Conservation (phyloP, 2,797 vertebrate species). For the Labroides dimidiatus region DNA sequence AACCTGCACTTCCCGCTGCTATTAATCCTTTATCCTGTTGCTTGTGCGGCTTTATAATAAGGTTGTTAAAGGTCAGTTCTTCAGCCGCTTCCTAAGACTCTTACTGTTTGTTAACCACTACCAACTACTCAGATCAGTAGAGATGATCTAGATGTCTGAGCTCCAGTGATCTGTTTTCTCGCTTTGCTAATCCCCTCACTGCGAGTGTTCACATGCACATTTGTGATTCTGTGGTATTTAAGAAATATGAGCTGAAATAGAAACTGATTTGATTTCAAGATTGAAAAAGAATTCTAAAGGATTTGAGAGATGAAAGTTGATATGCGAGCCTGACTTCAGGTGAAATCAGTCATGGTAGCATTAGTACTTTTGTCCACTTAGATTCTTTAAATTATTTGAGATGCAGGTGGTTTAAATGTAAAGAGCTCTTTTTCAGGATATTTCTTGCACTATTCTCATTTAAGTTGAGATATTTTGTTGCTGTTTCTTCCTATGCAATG, state of each 20-base stretch:
- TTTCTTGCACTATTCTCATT: too few species aligned
- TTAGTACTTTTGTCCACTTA: too few species aligned
- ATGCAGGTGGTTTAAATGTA: too few species aligned
- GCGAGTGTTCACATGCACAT: not conserved
- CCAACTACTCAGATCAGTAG: slow-evolving; percentile 20
- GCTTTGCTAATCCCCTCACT: not conserved
- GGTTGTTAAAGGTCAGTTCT: slow-evolving; percentile 52
- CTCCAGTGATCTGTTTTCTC: slow-evolving; percentile 17
- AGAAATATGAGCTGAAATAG: not conserved
- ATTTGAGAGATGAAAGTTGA: too few species aligned
- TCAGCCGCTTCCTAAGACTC: slow-evolving; percentile 64
- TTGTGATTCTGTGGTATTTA: not conserved
- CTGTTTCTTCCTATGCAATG: too few species aligned
- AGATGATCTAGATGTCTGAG: slow-evolving; percentile 35
- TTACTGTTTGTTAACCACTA: slow-evolving; percentile 63
- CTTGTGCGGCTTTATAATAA: slow-evolving; percentile 54
- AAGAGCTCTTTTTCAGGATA: too few species aligned
- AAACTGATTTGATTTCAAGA: too few species aligned
- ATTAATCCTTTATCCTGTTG: slow-evolving; percentile 56
- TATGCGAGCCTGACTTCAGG: too few species aligned
- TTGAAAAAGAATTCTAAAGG: too few species aligned
- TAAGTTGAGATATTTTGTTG: too few species aligned
- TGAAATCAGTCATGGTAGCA: too few species aligned
- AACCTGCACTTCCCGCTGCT: slow-evolving; percentile 29
- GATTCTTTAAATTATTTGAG: too few species aligned